A percentile compares a stretch with the other conserved stretches of the same genome.
Evolutionary conservation across 2,113 vertebrate genomes (phyloP).

Genomic region (Loxodonta africana): DNA sequence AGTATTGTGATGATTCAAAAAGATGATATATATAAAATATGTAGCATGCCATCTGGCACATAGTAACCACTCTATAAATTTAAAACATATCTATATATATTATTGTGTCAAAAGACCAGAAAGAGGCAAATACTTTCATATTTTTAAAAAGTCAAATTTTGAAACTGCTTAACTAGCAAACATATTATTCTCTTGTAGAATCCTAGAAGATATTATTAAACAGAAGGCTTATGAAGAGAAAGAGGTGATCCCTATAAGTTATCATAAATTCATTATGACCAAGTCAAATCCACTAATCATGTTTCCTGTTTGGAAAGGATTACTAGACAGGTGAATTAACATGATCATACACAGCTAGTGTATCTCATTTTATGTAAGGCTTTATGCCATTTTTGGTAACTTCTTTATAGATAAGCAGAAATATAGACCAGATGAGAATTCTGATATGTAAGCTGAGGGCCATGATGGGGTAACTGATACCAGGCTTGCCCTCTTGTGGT

Average conservation of each 20-base stretch:
- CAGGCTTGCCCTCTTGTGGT: not conserved
- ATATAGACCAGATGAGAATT: conserved; percentile 1
- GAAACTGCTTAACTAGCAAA: conserved; percentile 23
- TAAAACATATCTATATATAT: not conserved
- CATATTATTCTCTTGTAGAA: not conserved
- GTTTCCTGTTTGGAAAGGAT: not conserved
- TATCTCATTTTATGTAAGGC: conserved; percentile 20
- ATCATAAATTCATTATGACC: not conserved
- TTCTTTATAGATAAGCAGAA: conserved; percentile 33
- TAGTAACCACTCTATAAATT: not conserved
- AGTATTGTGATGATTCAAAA: not conserved
- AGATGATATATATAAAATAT: not conserved
- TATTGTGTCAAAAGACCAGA: not conserved
- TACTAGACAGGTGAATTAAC: not conserved
- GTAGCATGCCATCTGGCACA: not conserved
- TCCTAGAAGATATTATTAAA: not conserved
- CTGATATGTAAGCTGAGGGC: not conserved
- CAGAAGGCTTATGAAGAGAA: not conserved
- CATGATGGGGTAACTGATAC: not conserved
- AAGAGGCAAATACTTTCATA: not conserved
- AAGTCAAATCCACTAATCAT: conserved; percentile 22
- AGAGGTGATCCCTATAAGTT: not conserved
- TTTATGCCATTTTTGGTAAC: not conserved
- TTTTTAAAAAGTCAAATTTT: not conserved
- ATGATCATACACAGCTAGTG: not conserved